Conservation (phyloP, 2,113 vertebrate genomes). For the Calonectris borealis region DNA sequence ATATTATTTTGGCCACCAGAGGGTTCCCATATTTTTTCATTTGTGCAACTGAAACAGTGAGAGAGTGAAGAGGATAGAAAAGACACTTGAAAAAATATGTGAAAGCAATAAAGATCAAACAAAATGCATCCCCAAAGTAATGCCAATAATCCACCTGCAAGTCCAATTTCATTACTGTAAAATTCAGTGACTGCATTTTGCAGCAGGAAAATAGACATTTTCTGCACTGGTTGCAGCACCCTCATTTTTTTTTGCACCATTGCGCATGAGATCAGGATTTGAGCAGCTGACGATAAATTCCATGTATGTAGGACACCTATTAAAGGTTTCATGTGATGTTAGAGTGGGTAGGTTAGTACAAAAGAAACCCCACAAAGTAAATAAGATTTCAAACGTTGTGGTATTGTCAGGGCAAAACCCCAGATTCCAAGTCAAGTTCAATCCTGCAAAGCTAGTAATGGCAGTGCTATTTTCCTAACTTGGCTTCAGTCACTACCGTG, state of each 20-base stretch:
- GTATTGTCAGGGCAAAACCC: conserved; percentile 52
- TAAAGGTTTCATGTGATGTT: conserved; percentile 23
- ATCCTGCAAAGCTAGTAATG: conserved; percentile 61
- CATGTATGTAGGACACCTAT: neutral
- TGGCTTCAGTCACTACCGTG: conserved; percentile 62
- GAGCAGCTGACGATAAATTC: conserved; percentile 13
- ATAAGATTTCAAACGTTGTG: conserved; percentile 50
- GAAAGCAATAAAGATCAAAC: neutral
- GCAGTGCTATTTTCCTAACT: conserved; percentile 35
- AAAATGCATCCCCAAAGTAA: neutral
- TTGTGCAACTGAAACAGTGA: neutral
- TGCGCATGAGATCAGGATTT: neutral
- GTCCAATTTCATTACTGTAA: neutral
- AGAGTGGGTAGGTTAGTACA: conserved; percentile 39
- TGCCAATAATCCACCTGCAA: neutral
- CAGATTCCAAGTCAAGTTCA: conserved; percentile 68
- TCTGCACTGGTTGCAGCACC: neutral
- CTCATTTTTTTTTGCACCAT: neutral
- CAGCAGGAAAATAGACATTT: neutral
- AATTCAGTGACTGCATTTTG: neutral
- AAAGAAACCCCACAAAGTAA: conserved; percentile 63
- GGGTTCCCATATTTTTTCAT: conserved; percentile 55
- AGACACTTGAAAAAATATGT: neutral
- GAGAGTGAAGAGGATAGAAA: neutral
- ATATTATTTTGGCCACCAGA: conserved; percentile 60